Evolutionary conservation across 2,888 invertebrate species (phyloP).

Genomic region (Melanchra persicariae): DNA sequence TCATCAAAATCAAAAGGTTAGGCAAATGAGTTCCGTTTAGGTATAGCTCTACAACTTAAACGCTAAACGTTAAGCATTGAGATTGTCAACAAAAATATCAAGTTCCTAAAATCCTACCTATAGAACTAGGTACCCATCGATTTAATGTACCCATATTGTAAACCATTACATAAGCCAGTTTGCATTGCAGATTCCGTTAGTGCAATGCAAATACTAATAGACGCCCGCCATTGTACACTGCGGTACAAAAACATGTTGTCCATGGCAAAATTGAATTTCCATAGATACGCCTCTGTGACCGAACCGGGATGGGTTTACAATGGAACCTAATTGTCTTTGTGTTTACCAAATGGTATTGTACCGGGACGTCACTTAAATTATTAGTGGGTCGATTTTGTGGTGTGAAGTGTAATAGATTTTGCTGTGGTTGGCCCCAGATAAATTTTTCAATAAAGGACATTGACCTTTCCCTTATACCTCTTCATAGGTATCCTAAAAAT

Average conservation of each 20-base stretch:
- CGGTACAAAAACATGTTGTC: slow-evolving; percentile 81
- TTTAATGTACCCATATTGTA: slow-evolving; percentile 45
- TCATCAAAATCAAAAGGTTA: too few species aligned
- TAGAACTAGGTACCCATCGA: background rate
- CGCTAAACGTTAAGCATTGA: background rate
- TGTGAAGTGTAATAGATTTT: slow-evolving; percentile 26
- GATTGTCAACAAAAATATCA: background rate
- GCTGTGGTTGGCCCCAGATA: too few species aligned
- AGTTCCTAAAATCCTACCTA: background rate
- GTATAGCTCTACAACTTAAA: background rate
- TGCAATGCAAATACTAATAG: slow-evolving; percentile 85
- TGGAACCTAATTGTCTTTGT: slow-evolving; percentile 65
- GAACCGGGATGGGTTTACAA: slow-evolving; percentile 60
- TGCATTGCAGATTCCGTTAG: slow-evolving; percentile 87
- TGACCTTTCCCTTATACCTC: too few species aligned
- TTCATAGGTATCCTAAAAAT: too few species aligned
- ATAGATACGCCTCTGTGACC: slow-evolving; percentile 75
- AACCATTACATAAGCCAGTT: slow-evolving; percentile 82
- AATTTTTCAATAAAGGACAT: too few species aligned
- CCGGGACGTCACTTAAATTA: slow-evolving; percentile 44
- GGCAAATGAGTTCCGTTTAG: too few species aligned
- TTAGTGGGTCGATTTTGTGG: slow-evolving; percentile 40
- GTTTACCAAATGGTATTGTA: slow-evolving; percentile 57
- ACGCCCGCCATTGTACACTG: slow-evolving; percentile 75
- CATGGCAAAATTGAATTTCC: slow-evolving; percentile 85